A percentile compares a stretch with the other conserved stretches of the same genome.
These are phyloP conservation scores for Aelia acuminata DNA, from an alignment of 2,888 invertebrate genomes.

Conservation along the genomic window DNA sequence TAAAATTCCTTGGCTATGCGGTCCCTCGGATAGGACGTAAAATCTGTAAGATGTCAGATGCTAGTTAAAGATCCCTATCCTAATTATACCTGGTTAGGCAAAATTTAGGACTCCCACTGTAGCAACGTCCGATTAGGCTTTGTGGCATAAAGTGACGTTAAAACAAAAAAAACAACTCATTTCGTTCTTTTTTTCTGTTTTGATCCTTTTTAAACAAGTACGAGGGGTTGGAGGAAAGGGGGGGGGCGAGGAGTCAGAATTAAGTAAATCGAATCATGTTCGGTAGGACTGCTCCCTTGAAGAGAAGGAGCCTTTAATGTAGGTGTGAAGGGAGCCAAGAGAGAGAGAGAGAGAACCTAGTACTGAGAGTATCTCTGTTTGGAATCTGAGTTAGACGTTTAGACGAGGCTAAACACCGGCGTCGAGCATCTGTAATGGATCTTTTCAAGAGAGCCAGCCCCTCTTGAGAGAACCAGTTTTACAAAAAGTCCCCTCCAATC, in stretches of 20 bases:
- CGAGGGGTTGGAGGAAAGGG: neutral
- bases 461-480: neutral
- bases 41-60: too few species aligned
- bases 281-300: neutral
- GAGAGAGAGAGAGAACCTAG: too few species aligned
- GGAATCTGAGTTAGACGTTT: slow-evolving; percentile 17
- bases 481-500: slow-evolving; percentile 38
- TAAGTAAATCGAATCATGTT: neutral
- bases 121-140: too few species aligned
- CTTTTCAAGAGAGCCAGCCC: slow-evolving; percentile 10
- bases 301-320: neutral
- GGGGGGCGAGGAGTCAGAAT: neutral
- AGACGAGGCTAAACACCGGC: slow-evolving; percentile 27
- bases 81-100: too few species aligned
- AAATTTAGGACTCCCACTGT: too few species aligned
- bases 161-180: too few species aligned
- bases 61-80: too few species aligned
- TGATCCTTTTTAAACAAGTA: neutral
- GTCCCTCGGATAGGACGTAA: too few species aligned
- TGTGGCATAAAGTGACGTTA: too few species aligned
- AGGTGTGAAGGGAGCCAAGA: neutral
- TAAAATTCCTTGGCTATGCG: too few species aligned
- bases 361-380: neutral
- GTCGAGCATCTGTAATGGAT: slow-evolving; percentile 46
- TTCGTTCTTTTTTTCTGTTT: neutral